A percentile compares a stretch with the other conserved stretches of the same genome.
Conservation (phyloP, 1,140 invertebrate genomes). For the Hylaeus anthracinus region DNA sequence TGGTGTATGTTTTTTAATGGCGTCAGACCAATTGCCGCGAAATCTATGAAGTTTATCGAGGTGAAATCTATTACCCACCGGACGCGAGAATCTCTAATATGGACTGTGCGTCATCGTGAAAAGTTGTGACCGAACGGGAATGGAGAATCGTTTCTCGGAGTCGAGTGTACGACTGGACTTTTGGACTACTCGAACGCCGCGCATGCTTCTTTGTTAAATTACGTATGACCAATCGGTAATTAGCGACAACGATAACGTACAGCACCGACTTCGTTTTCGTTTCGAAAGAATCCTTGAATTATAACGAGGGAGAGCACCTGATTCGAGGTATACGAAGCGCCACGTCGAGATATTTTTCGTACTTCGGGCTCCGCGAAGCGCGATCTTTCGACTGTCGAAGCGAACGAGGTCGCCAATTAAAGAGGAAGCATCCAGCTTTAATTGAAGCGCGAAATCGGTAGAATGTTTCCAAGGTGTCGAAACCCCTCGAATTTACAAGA, state of each 20-base stretch:
- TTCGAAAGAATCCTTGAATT: too few species aligned
- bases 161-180: too few species aligned
- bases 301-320: too few species aligned
- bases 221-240: too few species aligned
- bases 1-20: conserved; percentile 3
- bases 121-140: neutral
- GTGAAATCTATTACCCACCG: conserved; percentile 1
- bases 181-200: too few species aligned
- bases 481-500: too few species aligned
- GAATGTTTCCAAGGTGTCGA: too few species aligned
- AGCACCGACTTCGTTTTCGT: neutral
- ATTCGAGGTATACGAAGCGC: too few species aligned
- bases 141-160: too few species aligned
- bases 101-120: neutral
- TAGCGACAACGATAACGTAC: too few species aligned
- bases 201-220: too few species aligned
- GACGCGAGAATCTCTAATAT: neutral
- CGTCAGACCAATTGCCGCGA: neutral
- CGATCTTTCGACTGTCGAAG: neutral
- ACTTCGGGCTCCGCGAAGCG: neutral
- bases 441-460: too few species aligned
- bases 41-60: conserved; percentile 18
- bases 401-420: neutral
- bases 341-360: neutral
- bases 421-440: neutral